Percentiles rank a stretch among this genome's conserved stretches.
These are phyloP conservation scores for Coracopsis vasa DNA, from an alignment of 2,113 vertebrate species.

Conservation along the genomic window DNA sequence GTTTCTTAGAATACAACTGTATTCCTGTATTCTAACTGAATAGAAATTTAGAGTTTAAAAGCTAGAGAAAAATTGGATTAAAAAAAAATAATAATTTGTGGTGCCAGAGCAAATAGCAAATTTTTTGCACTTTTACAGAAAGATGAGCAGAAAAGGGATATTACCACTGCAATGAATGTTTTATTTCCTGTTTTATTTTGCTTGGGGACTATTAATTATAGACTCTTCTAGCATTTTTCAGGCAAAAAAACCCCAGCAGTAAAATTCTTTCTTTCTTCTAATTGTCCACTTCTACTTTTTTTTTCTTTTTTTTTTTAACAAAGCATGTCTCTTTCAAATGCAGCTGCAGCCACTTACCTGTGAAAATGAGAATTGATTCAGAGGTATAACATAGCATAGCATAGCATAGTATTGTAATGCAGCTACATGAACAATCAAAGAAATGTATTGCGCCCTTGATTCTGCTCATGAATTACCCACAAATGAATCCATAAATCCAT, in stretches of 20 bases:
- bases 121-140: not conserved
- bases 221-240: not conserved
- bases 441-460: not conserved
- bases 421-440: not conserved
- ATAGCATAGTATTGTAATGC: not conserved
- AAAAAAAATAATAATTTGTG: not conserved
- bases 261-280: conserved; percentile 1
- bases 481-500: not conserved
- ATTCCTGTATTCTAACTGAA: not conserved
- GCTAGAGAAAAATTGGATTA: not conserved
- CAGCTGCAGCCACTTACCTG: not conserved
- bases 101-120: not conserved
- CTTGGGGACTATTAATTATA: not conserved
- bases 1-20: not conserved
- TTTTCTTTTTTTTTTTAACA: not conserved
- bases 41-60: not conserved
- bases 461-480: not conserved
- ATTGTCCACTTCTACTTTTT: not conserved
- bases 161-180: not conserved
- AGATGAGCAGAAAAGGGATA: not conserved
- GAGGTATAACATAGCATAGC: not conserved
- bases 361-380: not conserved
- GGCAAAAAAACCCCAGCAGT: not conserved
- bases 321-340: not conserved
- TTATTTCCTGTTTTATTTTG: not conserved